Evolutionary conservation across 1,140 invertebrate genomes (phyloP).

Genomic region (Drosophila subobscura): DNA sequence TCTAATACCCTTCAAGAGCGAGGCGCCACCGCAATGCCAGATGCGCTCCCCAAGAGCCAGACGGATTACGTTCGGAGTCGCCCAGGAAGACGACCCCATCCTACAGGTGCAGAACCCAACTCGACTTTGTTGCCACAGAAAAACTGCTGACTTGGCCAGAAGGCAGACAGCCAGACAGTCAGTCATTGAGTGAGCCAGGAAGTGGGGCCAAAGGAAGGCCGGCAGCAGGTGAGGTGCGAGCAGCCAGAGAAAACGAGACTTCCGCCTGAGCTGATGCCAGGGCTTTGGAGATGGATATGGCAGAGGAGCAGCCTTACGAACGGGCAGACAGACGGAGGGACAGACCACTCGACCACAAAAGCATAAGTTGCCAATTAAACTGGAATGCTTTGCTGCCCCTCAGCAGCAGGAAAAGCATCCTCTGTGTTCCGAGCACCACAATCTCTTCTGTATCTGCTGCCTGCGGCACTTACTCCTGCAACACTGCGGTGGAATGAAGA

Average conservation of each 20-base stretch:
- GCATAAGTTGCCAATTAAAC: conserved; percentile 82
- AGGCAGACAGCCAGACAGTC: conserved; percentile 2
- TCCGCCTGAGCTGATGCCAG: conserved; percentile 30
- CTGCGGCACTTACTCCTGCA: too few relatives aligned
- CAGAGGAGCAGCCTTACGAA: neutral
- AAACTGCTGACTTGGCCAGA: conserved; percentile 55
- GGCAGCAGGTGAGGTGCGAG: conserved; percentile 26
- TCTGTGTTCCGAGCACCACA: neutral
- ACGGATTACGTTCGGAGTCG: neutral
- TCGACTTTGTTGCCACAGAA: conserved; percentile 27
- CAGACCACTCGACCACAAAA: conserved; percentile 72
- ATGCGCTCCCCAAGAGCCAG: too few relatives aligned
- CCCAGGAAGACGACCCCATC: conserved; percentile 4
- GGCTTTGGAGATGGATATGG: too few relatives aligned
- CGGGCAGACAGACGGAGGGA: neutral
- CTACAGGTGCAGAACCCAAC: neutral
- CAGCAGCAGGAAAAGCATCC: neutral
- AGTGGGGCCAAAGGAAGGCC: neutral
- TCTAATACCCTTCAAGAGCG: too few relatives aligned
- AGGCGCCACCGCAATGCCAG: too few relatives aligned
- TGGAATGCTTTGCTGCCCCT: conserved; percentile 71
- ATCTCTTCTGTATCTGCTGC: neutral
- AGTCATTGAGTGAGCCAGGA: neutral
- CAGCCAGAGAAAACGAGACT: conserved; percentile 41
- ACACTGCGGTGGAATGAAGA: neutral